Base-by-base conservation (phyloP, 2,797 vertebrate species). In the Mormyrops attenuatus region DNA sequence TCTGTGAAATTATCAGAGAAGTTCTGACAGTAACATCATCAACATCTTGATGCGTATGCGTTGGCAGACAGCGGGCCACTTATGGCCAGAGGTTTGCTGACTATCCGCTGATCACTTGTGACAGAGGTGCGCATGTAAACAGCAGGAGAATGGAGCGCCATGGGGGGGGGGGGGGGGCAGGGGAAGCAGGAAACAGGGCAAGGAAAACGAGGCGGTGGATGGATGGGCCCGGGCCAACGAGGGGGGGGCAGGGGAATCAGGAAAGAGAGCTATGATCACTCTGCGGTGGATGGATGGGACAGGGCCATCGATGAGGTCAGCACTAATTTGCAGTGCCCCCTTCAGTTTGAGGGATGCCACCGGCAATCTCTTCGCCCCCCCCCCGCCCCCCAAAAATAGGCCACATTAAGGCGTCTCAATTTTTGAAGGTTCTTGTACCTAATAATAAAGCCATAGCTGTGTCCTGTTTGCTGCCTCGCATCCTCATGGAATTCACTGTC, bases 251-350 rank as follows among this genome's bases (percentile, higher is more conserved):
- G 15, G 52, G n/a, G 66, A 63, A 88, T 86, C 63, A 47, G 88
- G 53, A 85, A 44, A 82, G 26, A 15, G 3, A 92, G 92, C 92
- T 38, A 95, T 94, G 95, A 93, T 94, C 94, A 93, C 93, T 90
- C 91, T 92, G 93, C 89, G 94, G 92, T 94, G 97, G 97, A 98
- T 95, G 95, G 97, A 97, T 96, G 96, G 95, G 95, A 93, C 94
- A 92, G 93, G 92, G 92, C 94, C 95, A 96, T 95, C 96, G 96
- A 97, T 96, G 97, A 98, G 97, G 97, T 97, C 95, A 88, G 93
- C 94, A 96, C 96, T 95, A 94, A 97, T 97, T 96, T 96, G 95
- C 91, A 94, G 96, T 96, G 96, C 93, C 95, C 93, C 93, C 95
- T 91, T 92, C 94, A 95, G 94, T 96, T 94, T 91, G 94, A 92